phyloP scores from a whole-genome alignment of 1,140 invertebrate genomes.

The Parapsyche elsis region DNA sequence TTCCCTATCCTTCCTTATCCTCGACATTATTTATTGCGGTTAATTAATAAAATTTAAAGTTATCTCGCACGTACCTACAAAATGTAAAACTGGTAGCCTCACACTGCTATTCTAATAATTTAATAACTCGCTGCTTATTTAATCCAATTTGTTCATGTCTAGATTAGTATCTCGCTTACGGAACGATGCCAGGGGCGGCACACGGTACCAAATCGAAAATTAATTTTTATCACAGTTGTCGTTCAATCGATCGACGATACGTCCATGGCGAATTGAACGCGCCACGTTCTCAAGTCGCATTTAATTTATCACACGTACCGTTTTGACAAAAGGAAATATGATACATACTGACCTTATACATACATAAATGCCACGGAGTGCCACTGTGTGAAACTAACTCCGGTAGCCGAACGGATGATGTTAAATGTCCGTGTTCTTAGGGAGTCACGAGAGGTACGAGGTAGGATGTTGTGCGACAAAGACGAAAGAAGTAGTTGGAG shows the following conservation, averaged over 20 bases:
- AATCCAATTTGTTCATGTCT: slow-evolving; percentile 57
- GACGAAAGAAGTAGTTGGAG: slow-evolving; percentile 31
- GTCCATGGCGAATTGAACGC: background rate
- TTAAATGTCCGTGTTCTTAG: slow-evolving; percentile 50
- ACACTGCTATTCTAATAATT: slow-evolving; percentile 54
- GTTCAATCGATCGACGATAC: background rate
- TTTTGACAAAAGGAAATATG: background rate
- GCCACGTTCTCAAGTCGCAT: background rate
- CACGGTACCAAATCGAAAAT: slow-evolving; percentile 16
- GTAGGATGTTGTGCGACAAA: slow-evolving; percentile 24
- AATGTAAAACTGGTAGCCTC: slow-evolving; percentile 54
- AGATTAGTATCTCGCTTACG: slow-evolving; percentile 50
- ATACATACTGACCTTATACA: background rate
- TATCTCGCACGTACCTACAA: slow-evolving; percentile 42
- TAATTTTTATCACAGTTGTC: background rate
- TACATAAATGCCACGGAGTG: background rate
- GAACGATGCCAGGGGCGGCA: slow-evolving; percentile 19
- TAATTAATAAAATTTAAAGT: slow-evolving; percentile 55
- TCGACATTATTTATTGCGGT: slow-evolving; percentile 51
- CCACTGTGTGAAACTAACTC: slow-evolving; percentile 46
- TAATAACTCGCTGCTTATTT: slow-evolving; percentile 56
- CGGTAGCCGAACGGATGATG: slow-evolving; percentile 52
- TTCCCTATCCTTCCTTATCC: background rate
- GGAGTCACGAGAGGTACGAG: slow-evolving; percentile 10
- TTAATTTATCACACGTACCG: background rate